Conservation (phyloP, 1,140 invertebrate genomes). For the Drosophila santomea region DNA sequence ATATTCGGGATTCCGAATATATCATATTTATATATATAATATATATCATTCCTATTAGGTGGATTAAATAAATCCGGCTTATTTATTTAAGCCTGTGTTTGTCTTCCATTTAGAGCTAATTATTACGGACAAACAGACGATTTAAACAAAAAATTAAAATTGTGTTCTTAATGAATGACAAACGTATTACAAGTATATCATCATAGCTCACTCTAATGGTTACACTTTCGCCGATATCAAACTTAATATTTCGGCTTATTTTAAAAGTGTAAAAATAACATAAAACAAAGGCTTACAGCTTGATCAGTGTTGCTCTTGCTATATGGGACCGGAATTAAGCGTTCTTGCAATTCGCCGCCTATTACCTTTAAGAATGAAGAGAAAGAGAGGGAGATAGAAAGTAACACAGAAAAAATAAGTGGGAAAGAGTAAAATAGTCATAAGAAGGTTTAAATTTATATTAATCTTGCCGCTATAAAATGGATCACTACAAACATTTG, state of each 20-base stretch:
- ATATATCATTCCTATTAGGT: neutral
- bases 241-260: neutral
- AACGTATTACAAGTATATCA: neutral
- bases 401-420: conserved; percentile 75
- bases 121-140: conserved; percentile 8
- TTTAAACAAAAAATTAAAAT: neutral
- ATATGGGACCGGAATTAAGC: conserved; percentile 99
- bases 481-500: conserved; percentile 5
- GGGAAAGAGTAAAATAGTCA: conserved; percentile 60
- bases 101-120: neutral
- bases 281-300: conserved; percentile 93
- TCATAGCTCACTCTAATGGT: neutral
- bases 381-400: conserved; percentile 62
- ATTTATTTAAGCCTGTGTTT: too few relatives aligned
- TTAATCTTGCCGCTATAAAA: conserved; percentile 13
- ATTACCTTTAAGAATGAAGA: conserved; percentile 92
- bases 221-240: neutral
- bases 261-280: conserved; percentile 17
- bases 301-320: conserved; percentile 99
- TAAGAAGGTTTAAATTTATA: conserved; percentile 46
- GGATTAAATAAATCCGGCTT: too few relatives aligned
- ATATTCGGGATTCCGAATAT: neutral
- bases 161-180: too few relatives aligned
- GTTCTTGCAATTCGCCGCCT: conserved; percentile 99
- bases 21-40: too few relatives aligned